phyloP scores from a whole-genome alignment of 2,797 vertebrate species.

The Phataginus tricuspis region DNA sequence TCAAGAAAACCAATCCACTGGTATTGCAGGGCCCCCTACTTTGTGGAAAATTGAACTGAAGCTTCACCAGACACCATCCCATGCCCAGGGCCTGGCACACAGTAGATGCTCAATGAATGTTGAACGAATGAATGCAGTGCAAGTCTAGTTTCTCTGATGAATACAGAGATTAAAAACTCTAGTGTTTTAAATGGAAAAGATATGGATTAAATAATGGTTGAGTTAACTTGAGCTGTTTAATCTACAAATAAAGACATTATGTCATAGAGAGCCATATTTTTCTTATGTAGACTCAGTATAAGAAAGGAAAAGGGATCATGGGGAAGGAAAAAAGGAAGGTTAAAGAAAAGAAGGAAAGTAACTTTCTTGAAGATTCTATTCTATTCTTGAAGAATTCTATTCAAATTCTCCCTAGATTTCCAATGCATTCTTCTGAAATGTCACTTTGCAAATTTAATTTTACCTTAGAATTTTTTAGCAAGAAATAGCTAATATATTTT shows the following conservation, averaged over 20 bases:
- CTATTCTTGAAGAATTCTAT: background rate
- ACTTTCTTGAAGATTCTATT: background rate
- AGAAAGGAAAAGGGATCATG: background rate
- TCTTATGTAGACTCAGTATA: background rate
- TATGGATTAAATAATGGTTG: background rate
- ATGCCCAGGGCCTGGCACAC: background rate
- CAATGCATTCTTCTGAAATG: background rate
- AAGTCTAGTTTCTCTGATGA: background rate
- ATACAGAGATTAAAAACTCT: background rate
- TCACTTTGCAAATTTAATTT: constrained; percentile 12
- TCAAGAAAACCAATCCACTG: background rate
- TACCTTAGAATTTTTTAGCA: background rate
- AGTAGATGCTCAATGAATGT: background rate
- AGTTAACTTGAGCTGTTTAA: background rate
- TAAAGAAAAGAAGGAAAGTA: background rate
- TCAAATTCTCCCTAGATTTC: background rate
- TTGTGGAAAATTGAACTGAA: background rate
- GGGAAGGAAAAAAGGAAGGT: background rate
- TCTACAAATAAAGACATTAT: background rate
- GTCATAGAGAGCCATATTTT: background rate
- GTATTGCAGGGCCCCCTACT: background rate
- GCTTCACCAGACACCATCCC: background rate
- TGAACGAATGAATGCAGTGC: background rate
- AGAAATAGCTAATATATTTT: background rate
- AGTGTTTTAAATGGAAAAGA: background rate